A percentile compares a stretch with the other conserved stretches of the same genome.
Evolutionary conservation across 1,140 invertebrate genomes (phyloP).

Genomic region (Hyles euphorbiae): DNA sequence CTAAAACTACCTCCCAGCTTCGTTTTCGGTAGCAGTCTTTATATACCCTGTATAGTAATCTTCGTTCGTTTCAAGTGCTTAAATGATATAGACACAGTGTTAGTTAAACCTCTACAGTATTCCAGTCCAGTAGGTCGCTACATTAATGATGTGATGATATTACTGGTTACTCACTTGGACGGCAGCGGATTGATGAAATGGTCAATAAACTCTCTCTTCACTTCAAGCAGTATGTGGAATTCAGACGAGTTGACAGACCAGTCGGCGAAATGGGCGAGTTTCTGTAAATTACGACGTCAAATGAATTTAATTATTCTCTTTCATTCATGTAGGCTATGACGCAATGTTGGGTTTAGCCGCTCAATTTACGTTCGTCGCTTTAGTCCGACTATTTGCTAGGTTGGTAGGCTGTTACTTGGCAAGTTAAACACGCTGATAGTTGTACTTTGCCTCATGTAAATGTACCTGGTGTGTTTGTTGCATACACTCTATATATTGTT

Average conservation of each 20-base stretch:
- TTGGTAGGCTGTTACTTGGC: not conserved
- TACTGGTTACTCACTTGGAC: constrained; percentile 50
- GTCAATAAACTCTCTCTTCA: constrained; percentile 81
- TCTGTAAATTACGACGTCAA: constrained; percentile 71
- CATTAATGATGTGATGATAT: too few species aligned
- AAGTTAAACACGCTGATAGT: not conserved
- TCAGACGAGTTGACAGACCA: constrained; percentile 83
- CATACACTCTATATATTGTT: too few species aligned
- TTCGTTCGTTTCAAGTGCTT: too few species aligned
- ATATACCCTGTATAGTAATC: too few species aligned
- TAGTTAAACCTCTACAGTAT: too few species aligned
- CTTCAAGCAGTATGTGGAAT: constrained; percentile 80
- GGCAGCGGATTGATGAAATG: constrained; percentile 77
- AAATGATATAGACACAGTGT: too few species aligned
- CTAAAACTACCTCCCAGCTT: too few species aligned
- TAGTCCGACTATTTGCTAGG: not conserved
- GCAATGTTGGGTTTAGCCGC: constrained; percentile 15
- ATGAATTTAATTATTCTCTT: constrained; percentile 46
- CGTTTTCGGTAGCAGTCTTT: too few species aligned
- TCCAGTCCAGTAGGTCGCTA: too few species aligned
- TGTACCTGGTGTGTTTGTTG: too few species aligned
- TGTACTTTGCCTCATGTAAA: too few species aligned
- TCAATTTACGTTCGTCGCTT: constrained; percentile 5
- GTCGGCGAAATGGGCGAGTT: constrained; percentile 82
- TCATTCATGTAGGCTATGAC: constrained; percentile 28